A percentile compares a stretch with the other conserved stretches of the same genome.
Evolutionary conservation across 2,888 invertebrate species (phyloP).

Genomic region (Campaea margaritaria): DNA sequence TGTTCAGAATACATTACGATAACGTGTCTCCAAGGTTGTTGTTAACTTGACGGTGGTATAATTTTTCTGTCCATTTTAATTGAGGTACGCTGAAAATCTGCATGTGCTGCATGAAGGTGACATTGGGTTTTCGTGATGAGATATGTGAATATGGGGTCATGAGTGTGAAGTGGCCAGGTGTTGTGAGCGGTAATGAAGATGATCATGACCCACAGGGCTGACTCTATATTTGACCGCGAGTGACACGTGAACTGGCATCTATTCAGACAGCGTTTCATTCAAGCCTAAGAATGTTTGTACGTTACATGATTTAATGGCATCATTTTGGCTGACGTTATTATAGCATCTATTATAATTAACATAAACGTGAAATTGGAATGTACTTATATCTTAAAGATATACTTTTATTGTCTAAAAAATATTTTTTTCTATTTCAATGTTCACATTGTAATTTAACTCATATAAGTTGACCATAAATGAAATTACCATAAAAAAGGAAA

Average conservation of each 20-base stretch:
- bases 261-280: conserved; percentile 75
- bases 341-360: conserved; percentile 2
- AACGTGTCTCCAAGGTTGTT: conserved; percentile 55
- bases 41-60: conserved; percentile 44
- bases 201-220: conserved; percentile 78
- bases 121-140: conserved; percentile 29
- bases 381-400: too few relatives aligned
- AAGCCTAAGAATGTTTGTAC: conserved; percentile 54
- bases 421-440: neutral
- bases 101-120: conserved; percentile 37
- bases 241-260: conserved; percentile 70
- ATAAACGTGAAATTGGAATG: neutral
- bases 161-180: conserved; percentile 54
- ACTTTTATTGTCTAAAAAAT: neutral
- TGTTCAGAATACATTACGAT: conserved; percentile 67
- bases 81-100: conserved; percentile 29
- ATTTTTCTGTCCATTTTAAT: conserved; percentile 42
- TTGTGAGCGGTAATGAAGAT: conserved; percentile 48
- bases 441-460: too few relatives aligned
- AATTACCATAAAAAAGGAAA: too few relatives aligned
- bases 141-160: conserved; percentile 26
- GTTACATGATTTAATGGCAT: conserved; percentile 47
- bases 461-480: too few relatives aligned
- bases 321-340: conserved; percentile 24
- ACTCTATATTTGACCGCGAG: conserved; percentile 62